Percentiles rank a stretch among this genome's conserved stretches.
Evolutionary conservation across 1,140 invertebrate species (phyloP).

Genomic region (Geopemphigus sp.): DNA sequence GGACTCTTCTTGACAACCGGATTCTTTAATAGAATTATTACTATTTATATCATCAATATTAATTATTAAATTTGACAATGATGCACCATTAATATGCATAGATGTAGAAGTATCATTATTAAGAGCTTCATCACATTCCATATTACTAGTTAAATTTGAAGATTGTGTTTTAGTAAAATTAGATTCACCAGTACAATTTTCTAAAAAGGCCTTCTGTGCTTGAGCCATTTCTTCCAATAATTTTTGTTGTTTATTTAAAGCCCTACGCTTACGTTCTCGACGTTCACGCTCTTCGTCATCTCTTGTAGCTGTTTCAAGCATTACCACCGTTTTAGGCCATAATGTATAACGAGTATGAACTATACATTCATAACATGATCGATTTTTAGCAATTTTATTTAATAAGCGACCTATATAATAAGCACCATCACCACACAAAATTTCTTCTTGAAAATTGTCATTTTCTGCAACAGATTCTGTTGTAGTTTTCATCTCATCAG

Average conservation of each 20-base stretch:
- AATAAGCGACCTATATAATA: conserved; percentile 19
- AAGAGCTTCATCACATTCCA: conserved; percentile 71
- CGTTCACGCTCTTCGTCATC: conserved; percentile 13
- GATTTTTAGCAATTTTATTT: neutral
- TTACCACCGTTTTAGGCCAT: conserved; percentile 21
- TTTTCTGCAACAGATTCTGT: neutral
- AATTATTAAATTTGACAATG: neutral
- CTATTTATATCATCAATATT: neutral
- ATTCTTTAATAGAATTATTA: conserved; percentile 1
- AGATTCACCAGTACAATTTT: conserved; percentile 10
- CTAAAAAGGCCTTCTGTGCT: conserved; percentile 15
- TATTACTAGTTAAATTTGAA: conserved; percentile 55
- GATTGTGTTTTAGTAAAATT: neutral
- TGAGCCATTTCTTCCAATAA: conserved; percentile 33
- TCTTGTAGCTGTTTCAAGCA: conserved; percentile 7
- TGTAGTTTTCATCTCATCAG: no score
- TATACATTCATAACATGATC: conserved; percentile 2
- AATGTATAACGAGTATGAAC: neutral
- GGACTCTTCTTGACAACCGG: neutral
- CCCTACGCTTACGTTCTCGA: conserved; percentile 6
- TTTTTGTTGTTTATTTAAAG: neutral
- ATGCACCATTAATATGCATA: neutral
- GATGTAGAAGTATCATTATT: neutral
- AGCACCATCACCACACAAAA: neutral
- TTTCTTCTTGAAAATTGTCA: neutral